Conservation (phyloP, 2,888 invertebrate genomes). For the Neoaliturus tenellus region DNA sequence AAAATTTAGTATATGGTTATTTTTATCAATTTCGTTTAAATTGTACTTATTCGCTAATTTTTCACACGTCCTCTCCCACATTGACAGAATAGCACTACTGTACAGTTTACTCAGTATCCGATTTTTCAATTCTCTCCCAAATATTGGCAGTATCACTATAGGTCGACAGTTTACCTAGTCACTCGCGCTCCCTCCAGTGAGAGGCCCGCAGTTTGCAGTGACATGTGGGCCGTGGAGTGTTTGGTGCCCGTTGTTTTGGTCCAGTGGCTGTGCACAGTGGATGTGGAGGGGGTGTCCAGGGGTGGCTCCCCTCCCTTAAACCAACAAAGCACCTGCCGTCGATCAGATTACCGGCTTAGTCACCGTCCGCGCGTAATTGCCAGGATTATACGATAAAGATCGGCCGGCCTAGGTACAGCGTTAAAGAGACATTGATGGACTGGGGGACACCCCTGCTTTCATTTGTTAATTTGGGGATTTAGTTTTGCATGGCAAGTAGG, state of each 20-base stretch:
- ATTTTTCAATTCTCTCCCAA: slow-evolving; percentile 4
- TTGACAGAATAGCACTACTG: too few relatives aligned
- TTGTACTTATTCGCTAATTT: too few relatives aligned
- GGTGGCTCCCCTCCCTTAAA: slow-evolving; percentile 59
- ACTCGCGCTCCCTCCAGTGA: neutral
- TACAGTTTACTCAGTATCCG: too few relatives aligned
- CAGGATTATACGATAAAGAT: slow-evolving; percentile 38
- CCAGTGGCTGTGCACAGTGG: slow-evolving; percentile 48
- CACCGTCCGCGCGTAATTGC: slow-evolving; percentile 42
- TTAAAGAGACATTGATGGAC: slow-evolving; percentile 44
- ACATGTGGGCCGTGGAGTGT: slow-evolving; percentile 46
- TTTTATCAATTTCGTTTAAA: too few relatives aligned
- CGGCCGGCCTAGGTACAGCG: neutral
- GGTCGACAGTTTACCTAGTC: slow-evolving; percentile 25
- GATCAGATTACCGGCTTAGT: slow-evolving; percentile 49
- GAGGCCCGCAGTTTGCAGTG: slow-evolving; percentile 34
- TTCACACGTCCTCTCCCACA: too few relatives aligned
- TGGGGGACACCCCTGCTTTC: slow-evolving; percentile 9
- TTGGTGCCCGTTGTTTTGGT: slow-evolving; percentile 53
- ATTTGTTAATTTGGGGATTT: neutral
- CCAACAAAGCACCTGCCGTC: slow-evolving; percentile 63
- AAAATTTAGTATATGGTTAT: too few relatives aligned
- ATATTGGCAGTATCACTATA: slow-evolving; percentile 1
- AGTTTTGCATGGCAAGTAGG: neutral
- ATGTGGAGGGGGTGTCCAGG: neutral